Conservation (phyloP, 2,113 vertebrate genomes). For the Burhinus oedicnemus region DNA sequence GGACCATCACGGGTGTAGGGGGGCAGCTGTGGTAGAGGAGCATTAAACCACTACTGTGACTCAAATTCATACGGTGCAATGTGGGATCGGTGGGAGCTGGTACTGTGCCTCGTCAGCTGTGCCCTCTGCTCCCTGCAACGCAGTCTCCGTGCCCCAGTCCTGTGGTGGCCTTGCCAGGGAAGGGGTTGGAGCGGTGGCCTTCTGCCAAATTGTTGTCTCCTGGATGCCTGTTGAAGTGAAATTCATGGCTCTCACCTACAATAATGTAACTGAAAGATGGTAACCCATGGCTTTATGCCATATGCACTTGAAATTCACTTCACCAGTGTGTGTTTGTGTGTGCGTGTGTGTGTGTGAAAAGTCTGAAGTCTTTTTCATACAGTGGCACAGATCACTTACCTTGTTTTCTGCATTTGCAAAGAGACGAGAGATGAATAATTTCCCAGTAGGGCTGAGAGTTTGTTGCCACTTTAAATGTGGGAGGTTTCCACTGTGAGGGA, state of each 20-base stretch:
- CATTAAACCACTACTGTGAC: rapidly evolving
- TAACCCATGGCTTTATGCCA: background rate
- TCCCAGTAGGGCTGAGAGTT: background rate
- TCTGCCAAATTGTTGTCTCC: background rate
- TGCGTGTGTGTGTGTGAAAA: no score
- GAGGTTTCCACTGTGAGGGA: background rate
- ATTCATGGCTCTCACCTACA: background rate
- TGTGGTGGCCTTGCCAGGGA: background rate
- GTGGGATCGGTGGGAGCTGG: background rate
- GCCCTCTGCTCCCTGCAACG: rapidly evolving
- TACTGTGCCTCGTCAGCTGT: rapidly evolving
- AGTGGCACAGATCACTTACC: background rate
- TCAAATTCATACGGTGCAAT: rapidly evolving
- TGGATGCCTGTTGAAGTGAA: background rate
- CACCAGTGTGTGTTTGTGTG: no score
- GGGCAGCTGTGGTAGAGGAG: background rate
- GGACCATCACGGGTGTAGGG: rapidly evolving
- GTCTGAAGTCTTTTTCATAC: background rate
- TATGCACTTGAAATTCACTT: background rate
- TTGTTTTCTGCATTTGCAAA: background rate
- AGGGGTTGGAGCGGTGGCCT: background rate
- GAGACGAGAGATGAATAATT: background rate
- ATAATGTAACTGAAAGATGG: background rate
- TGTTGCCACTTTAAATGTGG: background rate
- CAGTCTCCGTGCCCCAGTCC: background rate